These are phyloP conservation scores for Salvelinus alpinus DNA, from an alignment of 2,113 vertebrate species.

Conservation along the genomic window DNA sequence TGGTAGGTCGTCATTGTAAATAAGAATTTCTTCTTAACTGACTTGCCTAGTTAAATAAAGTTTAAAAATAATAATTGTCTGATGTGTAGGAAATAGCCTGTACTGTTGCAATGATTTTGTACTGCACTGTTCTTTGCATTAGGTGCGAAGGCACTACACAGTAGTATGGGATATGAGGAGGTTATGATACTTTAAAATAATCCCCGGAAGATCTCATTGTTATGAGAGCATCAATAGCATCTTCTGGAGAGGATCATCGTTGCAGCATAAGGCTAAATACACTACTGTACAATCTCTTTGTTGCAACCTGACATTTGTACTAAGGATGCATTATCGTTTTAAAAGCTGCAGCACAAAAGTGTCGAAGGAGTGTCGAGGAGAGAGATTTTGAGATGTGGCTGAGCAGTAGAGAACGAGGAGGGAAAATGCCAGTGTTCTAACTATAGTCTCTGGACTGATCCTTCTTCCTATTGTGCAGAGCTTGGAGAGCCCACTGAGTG, in stretches of 20 bases:
- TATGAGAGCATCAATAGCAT: neutral
- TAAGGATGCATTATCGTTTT: neutral
- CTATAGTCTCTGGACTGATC: slow-evolving; percentile 32
- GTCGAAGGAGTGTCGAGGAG: neutral
- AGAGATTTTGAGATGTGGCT: neutral
- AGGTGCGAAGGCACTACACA: no score
- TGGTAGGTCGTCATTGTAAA: no score
- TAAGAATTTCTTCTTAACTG: no score
- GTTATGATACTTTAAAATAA: neutral
- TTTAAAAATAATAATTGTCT: neutral
- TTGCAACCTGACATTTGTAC: neutral
- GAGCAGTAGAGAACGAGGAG: neutral
- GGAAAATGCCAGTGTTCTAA: slow-evolving; percentile 38
- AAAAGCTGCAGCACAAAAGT: neutral
- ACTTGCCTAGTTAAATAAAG: no score
- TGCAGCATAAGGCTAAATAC: neutral
- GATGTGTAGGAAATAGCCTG: neutral
- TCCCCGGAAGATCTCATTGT: neutral
- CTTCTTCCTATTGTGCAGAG: slow-evolving; percentile 50
- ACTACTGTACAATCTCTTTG: neutral
- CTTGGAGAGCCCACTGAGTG: slow-evolving; percentile 65
- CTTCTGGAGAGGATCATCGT: neutral
- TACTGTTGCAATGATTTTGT: neutral
- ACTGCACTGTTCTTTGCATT: neutral
- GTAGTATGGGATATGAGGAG: neutral